These are phyloP conservation scores for Drosophila varians DNA, from an alignment of 1,140 invertebrate genomes.

Conservation along the genomic window DNA sequence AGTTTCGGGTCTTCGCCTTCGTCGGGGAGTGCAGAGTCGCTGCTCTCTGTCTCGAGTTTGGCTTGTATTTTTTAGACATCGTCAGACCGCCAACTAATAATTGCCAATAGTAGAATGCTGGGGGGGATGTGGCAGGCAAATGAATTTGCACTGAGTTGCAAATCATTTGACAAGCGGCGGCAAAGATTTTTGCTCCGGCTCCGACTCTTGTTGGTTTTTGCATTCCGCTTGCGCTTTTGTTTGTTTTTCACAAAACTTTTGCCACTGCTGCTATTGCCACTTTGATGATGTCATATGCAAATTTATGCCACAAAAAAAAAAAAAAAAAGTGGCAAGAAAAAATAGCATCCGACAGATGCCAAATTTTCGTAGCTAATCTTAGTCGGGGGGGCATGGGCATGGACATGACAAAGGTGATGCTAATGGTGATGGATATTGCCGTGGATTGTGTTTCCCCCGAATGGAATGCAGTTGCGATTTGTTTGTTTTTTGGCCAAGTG, in stretches of 20 bases:
- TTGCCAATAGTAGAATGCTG: conserved; percentile 29
- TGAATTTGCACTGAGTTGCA: conserved; percentile 80
- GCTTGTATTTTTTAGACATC: conserved; percentile 28
- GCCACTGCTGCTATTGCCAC: conserved; percentile 32
- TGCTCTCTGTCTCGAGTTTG: conserved; percentile 44
- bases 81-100: conserved; percentile 68
- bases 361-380: conserved; percentile 42
- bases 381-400: conserved; percentile 44
- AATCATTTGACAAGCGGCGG: conserved; percentile 68
- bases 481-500: conserved; percentile 10
- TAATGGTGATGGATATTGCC: conserved; percentile 45
- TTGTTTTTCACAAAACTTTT: conserved; percentile 60
- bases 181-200: conserved; percentile 28
- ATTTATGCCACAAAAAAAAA: conserved; percentile 21
- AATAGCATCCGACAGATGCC: conserved; percentile 28
- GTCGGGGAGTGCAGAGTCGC: conserved; percentile 58
- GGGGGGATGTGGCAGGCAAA: conserved; percentile 34
- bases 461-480: conserved; percentile 43
- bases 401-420: conserved; percentile 61
- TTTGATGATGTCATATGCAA: conserved; percentile 76
- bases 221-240: conserved; percentile 54
- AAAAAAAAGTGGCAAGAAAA: no score
- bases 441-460: conserved; percentile 28
- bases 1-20: neutral
- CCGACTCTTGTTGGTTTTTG: conserved; percentile 39